Evolutionary conservation across 2,888 invertebrate species (phyloP).

Genomic region (Hemaris fuciformis): DNA sequence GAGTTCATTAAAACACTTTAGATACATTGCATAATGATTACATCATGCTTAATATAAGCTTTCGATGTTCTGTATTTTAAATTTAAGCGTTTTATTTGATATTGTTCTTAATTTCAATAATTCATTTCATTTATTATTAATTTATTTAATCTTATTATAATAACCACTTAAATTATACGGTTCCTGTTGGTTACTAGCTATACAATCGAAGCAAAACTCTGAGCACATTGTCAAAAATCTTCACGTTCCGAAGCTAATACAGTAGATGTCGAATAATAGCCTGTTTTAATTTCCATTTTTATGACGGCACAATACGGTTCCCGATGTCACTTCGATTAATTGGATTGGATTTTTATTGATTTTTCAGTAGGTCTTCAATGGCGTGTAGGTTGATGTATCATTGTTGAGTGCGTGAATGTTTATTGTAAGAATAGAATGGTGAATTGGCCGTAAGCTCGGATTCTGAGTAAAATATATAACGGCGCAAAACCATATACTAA

Average conservation of each 20-base stretch:
- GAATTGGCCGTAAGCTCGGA: no score
- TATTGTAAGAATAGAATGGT: no score
- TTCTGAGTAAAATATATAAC: no score
- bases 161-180: conserved; percentile 30
- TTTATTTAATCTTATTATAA: no score
- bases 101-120: no score
- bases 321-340: conserved; percentile 5
- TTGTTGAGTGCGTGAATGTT: neutral
- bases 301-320: neutral
- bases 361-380: conserved; percentile 19
- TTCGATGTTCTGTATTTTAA: no score
- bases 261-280: neutral
- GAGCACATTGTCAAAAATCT: neutral
- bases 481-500: no score
- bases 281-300: neutral
- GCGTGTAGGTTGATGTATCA: conserved; percentile 14
- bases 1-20: no score
- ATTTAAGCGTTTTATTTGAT: no score
- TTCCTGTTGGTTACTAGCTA: conserved; percentile 19
- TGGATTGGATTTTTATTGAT: conserved; percentile 17
- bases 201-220: neutral
- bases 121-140: no score
- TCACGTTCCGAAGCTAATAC: neutral
- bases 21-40: no score
- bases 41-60: no score